A percentile compares a stretch with the other conserved stretches of the same genome.
Conservation (phyloP, 2,113 vertebrate genomes). For the Peucedramus taeniatus region DNA sequence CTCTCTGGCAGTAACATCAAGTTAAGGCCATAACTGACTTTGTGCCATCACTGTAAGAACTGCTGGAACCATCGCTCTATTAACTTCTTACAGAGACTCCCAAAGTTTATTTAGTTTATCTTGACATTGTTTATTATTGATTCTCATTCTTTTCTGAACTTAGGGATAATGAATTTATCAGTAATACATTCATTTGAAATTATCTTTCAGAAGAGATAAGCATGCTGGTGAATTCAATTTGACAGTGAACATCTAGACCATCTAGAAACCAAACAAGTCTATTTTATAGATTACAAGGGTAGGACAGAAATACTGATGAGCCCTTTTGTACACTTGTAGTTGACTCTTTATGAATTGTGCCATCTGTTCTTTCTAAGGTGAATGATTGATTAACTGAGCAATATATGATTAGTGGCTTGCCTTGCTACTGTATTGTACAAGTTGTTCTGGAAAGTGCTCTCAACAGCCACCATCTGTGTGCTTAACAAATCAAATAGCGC, state of each 20-base stretch:
- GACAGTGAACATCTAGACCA: background rate
- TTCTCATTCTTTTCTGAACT: background rate
- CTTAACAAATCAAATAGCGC: background rate
- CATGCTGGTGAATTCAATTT: background rate
- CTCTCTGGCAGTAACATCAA: background rate
- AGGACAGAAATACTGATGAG: background rate
- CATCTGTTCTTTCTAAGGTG: conserved; percentile 19
- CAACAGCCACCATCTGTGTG: background rate
- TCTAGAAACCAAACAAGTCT: background rate
- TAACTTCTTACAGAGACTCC: background rate
- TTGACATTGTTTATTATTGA: background rate
- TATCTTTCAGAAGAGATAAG: background rate
- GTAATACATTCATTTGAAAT: background rate
- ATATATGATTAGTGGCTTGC: conserved; percentile 1
- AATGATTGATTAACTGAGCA: conserved; percentile 31
- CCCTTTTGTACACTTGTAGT: background rate
- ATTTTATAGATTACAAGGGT: background rate
- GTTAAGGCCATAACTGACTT: background rate
- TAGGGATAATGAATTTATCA: background rate
- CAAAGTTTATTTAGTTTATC: background rate
- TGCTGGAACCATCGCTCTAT: background rate
- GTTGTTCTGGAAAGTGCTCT: background rate
- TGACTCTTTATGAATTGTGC: background rate
- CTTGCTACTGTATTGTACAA: background rate
- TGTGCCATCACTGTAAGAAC: background rate